Percentiles rank a stretch among this genome's conserved stretches.
These are phyloP conservation scores for Apocrypta bakeri DNA, from an alignment of 1,140 invertebrate species.

Conservation along the genomic window DNA sequence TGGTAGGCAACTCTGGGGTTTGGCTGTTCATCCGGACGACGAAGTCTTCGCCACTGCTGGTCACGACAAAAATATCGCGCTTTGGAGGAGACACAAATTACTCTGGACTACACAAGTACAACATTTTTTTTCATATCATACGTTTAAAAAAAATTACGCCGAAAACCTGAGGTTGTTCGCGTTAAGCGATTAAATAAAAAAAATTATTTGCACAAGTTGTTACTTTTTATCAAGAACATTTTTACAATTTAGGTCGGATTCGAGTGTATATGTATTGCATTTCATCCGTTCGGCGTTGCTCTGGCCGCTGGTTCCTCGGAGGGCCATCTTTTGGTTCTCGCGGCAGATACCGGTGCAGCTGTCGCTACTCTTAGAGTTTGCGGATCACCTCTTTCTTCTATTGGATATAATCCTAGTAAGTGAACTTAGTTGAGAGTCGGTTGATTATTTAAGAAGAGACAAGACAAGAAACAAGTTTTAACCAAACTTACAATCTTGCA, in stretches of 20 bases:
- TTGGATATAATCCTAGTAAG: slow-evolving; percentile 90
- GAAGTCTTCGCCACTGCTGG: slow-evolving; percentile 95
- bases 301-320: slow-evolving; percentile 91
- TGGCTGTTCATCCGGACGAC: slow-evolving; percentile 92
- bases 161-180: no score
- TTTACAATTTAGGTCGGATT: slow-evolving; percentile 79
- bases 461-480: slow-evolving; percentile 3
- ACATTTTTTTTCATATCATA: no score
- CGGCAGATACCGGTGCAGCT: slow-evolving; percentile 86
- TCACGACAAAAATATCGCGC: slow-evolving; percentile 91
- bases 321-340: slow-evolving; percentile 89
- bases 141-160: no score
- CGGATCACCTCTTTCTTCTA: slow-evolving; percentile 87
- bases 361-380: slow-evolving; percentile 90
- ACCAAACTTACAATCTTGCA: slow-evolving; percentile 62
- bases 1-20: slow-evolving; percentile 90
- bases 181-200: no score
- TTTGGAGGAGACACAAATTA: slow-evolving; percentile 91
- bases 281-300: slow-evolving; percentile 90
- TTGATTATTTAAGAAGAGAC: no score
- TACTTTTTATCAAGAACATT: no score
- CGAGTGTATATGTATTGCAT: slow-evolving; percentile 88
- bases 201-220: no score
- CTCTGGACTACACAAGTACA: slow-evolving; percentile 90
- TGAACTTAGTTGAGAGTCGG: no score